These are phyloP conservation scores for Microplitis mediator DNA, from an alignment of 1,140 invertebrate species.

Conservation along the genomic window DNA sequence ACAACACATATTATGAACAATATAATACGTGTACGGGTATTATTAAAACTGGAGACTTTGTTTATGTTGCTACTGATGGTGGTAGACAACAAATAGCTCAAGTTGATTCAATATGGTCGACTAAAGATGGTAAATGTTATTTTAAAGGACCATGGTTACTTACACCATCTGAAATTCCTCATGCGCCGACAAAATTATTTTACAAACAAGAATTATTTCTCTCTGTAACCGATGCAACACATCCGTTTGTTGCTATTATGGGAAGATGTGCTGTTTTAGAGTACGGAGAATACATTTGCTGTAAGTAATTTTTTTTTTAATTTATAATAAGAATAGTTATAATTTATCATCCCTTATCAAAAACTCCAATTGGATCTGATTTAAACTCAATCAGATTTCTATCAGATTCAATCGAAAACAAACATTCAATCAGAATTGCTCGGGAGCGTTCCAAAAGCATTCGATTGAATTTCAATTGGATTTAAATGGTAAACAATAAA, in stretches of 20 bases:
- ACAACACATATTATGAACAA: conserved; percentile 89
- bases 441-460: too few relatives aligned
- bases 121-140: conserved; percentile 83
- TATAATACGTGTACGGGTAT: conserved; percentile 84
- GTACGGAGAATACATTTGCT: conserved; percentile 88
- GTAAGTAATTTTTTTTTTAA: conserved; percentile 63
- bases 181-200: conserved; percentile 77
- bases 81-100: conserved; percentile 89
- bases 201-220: conserved; percentile 95
- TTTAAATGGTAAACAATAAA: too few relatives aligned
- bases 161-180: conserved; percentile 83
- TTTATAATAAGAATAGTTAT: neutral
- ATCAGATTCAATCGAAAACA: too few relatives aligned
- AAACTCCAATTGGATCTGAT: too few relatives aligned
- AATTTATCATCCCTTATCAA: too few relatives aligned
- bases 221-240: conserved; percentile 89
- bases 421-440: too few relatives aligned
- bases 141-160: conserved; percentile 95
- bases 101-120: conserved; percentile 93
- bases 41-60: conserved; percentile 90
- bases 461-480: too few relatives aligned
- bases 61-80: conserved; percentile 87
- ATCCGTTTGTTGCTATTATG: conserved; percentile 87
- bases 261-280: conserved; percentile 91
- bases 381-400: too few relatives aligned